A percentile compares a stretch with the other conserved stretches of the same genome.
These are phyloP conservation scores for Aplodontia rufa DNA, from an alignment of 2,113 vertebrate genomes.

Conservation along the genomic window DNA sequence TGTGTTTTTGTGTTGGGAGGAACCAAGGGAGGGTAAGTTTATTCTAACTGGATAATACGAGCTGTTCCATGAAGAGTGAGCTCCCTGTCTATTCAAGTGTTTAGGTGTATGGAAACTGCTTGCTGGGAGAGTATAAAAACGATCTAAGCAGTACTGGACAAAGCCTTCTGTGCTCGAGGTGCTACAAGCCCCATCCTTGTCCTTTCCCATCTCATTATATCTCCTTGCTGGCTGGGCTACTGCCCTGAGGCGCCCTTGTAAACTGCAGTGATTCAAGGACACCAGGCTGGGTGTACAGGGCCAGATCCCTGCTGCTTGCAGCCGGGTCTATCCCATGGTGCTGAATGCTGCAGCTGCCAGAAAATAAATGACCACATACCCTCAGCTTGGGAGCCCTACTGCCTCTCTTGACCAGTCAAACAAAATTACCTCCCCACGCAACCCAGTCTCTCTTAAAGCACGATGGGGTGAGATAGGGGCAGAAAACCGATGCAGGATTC, in stretches of 20 bases:
- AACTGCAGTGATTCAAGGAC: background rate
- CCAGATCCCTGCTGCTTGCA: background rate
- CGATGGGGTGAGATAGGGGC: background rate
- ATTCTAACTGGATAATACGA: background rate
- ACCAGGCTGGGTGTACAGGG: constrained; percentile 5
- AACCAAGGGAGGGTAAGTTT: background rate
- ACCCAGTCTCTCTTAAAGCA: background rate
- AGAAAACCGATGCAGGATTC: background rate
- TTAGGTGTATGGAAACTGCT: background rate
- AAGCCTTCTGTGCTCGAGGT: background rate
- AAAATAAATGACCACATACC: constrained; percentile 47
- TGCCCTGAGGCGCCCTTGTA: background rate
- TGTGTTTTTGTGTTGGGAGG: background rate
- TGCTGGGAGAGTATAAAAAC: background rate
- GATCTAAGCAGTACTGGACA: background rate
- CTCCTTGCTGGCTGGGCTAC: background rate
- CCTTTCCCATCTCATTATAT: background rate
- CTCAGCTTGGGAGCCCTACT: background rate
- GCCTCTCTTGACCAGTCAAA: background rate
- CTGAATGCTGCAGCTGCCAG: background rate
- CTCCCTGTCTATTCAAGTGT: background rate
- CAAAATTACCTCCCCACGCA: background rate
- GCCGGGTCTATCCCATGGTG: background rate
- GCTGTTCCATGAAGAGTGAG: background rate
- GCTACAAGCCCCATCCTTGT: background rate